These are phyloP conservation scores for Coturnix japonica DNA, from an alignment of 2,113 vertebrate genomes.

Conservation along the genomic window DNA sequence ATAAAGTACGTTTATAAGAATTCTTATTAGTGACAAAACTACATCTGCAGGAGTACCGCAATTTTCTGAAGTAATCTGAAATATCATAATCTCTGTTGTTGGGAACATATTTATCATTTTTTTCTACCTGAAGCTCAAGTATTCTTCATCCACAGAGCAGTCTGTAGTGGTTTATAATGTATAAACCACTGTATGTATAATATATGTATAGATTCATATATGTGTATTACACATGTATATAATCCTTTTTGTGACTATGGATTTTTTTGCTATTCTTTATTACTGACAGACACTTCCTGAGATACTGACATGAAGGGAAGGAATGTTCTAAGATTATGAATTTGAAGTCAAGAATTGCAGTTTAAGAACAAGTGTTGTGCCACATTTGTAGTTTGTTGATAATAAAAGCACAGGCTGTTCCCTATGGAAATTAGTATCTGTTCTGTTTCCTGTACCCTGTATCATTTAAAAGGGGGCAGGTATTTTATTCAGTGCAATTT, in stretches of 20 bases:
- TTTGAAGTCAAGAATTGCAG: neutral
- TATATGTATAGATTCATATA: too few species aligned
- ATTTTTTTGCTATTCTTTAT: neutral
- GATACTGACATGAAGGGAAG: neutral
- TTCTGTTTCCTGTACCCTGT: neutral
- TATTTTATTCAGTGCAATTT: neutral
- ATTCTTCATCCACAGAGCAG: neutral
- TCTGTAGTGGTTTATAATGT: neutral
- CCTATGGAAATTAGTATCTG: neutral
- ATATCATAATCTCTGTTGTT: neutral
- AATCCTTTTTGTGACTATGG: neutral
- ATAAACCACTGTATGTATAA: too few species aligned
- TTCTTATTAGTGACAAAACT: neutral
- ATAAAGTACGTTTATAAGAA: neutral
- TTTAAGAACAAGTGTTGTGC: neutral
- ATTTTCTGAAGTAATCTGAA: neutral
- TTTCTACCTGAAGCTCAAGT: neutral
- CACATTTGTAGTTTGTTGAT: neutral
- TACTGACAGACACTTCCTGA: neutral
- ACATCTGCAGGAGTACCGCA: neutral
- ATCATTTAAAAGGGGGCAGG: neutral
- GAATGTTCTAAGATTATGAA: neutral
- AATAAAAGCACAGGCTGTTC: neutral
- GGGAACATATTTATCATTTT: neutral
- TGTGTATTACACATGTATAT: neutral